Evolutionary conservation across 2,113 vertebrate genomes (phyloP), one percentile per base, ranked within the genome.

Genomic region (Agapornis roseicollis): DNA sequence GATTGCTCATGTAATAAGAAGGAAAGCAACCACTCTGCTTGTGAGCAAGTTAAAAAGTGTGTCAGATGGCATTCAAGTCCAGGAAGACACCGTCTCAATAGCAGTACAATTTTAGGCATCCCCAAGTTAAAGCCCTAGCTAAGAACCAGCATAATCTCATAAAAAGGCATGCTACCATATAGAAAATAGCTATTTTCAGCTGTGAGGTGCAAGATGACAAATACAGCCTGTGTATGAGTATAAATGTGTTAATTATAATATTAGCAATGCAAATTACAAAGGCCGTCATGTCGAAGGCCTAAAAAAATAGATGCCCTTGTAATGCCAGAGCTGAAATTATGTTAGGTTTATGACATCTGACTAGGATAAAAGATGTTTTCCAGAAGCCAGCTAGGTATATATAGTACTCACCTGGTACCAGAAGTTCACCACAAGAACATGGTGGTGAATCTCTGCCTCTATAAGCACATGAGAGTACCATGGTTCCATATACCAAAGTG

Each of bases 381-480:
- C 33, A 63, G 84, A 60, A 69, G 63, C 73, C 23, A 85, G 22
- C 13, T 42, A 27, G n/a, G 17, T 13, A 4, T 64, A 24, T 12
- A 5, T 4, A 28, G n/a, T 56, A 60, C 50, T 39, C 24, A 33
- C 10, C 39, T 37, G 63, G 63, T 22, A 76, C 7, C 33, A 72
- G 49, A 46, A 69, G 58, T 12, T 76, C 25, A 41, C 41, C 37
- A 23, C 11, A 8, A 29, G 52, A 72, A 37, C 0, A 2, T 24
- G 22, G 50, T 88, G 60, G 24, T 22, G 25, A 72, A 60, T 8
- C 11, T 71, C 33, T 58, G 53, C 31, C 27, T 35, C 10, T 52
- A 3, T 8, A n/a, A 53, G 44, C 19, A 42, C 17, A 20, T 6
- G 27, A 27, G 22, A 1, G 1, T 15, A 17, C 17, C 1, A 0